Evolutionary conservation across 2,888 invertebrate species (phyloP), one percentile per base, ranked within the genome.

Genomic region (Euclidia mi): DNA sequence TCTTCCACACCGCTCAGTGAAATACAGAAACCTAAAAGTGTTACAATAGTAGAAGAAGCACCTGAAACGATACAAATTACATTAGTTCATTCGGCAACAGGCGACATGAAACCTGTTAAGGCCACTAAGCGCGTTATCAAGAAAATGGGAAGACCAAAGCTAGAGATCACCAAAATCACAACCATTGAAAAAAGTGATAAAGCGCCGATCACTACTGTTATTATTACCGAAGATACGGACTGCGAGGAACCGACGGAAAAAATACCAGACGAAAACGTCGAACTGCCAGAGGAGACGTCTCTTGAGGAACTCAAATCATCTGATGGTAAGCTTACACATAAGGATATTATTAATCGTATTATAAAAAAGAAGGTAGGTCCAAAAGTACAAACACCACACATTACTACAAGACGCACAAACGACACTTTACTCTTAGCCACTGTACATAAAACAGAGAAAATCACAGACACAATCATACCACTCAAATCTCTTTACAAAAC

Each of bases 221-320:
- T 42, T 0, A 45, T 58, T 0, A 53, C 20, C 20, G 20, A 63
- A 40, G 51, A 58, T 7, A 37, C 14, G 3, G 6, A 1, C 7
- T 41, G 41, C 3, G 55, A 62, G 35, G 41, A 46, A 0, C 4
- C 10, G 2, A 15, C 15, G 17, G 29, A 37, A n/a, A 1, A 6
- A 1, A n/a, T 17, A 14, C 1, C 84, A 0, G 79, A 89, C 0
- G 53, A 67, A 1, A 65, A 72, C 71, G 85, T 56, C 71, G 92
- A 78, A 84, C 89, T 40, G 74, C 88, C 63, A 77, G 87, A 18
- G 84, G 88, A 57, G 43, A 55, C 50, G 11, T 17, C 47, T 75
- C 77, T 86, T 11, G 79, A 74, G 42, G 84, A 85, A 65, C 70
- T 78, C 0, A 53, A 56, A 14, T 63, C 70, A 25, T 78, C 82